Evolutionary conservation across 2,888 invertebrate genomes (phyloP), one percentile per base, ranked within the genome.

Genomic region (Aspidiotus rigidus): DNA sequence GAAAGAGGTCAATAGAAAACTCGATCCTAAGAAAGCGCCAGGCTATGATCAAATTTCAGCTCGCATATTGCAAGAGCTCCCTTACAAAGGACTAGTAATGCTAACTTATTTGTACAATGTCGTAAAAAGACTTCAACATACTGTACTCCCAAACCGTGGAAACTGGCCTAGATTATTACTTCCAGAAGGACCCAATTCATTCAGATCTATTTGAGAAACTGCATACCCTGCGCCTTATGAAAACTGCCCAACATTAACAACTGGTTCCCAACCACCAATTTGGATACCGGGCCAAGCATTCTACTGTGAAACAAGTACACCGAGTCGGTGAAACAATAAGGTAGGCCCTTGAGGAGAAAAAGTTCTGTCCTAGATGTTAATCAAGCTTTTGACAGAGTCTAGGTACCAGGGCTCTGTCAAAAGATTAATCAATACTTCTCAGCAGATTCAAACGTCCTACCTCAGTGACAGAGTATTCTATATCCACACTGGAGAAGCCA

Each of bases 381-480:
- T n/a, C 57, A 15, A 57, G 57, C 57, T n/a, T 57, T 57, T 6
- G 57, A 57, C 57, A 57, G 15, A 57, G 57, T 57, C 28, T 57
- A 7, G 57, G 5, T n/a, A n/a, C 10, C 11, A 57, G 57, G 7
- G 10, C 15, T 57, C 11, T 15, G 2, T 1, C 57, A 57, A 1
- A 57, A 57, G 15, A 57, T 57, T 28, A 57, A 7, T 2, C 28
- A 2, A 10, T 7, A 57, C 57, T 15, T 57, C 15, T 16, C 5
- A 2, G 10, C 13, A 16, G 11, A 57, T n/a, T 3, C 28, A 5
- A 10, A 2, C 11, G 57, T 57, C 11, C 15, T 57, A 57, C 57
- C 15, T 57, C 2, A 10, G 15, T 11, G 57, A 11, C 2, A 2
- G 57, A 10, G 15, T 3, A 15, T 57, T 57, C 7, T 15, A 49